Percentiles rank a stretch among this genome's conserved stretches.
Conservation (phyloP, 2,888 invertebrate genomes). For the Phaonia tiefii region DNA sequence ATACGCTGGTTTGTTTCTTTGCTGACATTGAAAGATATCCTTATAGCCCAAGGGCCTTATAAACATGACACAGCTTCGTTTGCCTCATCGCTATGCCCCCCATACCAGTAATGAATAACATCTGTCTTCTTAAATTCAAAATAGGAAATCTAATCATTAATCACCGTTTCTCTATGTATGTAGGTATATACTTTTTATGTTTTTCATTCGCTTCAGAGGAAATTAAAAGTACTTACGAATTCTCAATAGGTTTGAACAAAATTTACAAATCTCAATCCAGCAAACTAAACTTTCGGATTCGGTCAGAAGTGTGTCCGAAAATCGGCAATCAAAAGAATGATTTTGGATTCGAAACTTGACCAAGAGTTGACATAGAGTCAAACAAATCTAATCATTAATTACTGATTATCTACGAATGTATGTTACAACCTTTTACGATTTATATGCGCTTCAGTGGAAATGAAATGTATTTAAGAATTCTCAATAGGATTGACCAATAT, state of each 20-base stretch:
- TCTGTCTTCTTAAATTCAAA: conserved; percentile 6
- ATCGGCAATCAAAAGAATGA: neutral
- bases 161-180: neutral
- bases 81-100: neutral
- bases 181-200: neutral
- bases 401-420: no score
- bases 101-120: neutral
- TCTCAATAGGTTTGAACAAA: neutral
- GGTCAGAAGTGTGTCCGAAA: no score
- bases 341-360: neutral
- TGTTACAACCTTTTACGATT: no score
- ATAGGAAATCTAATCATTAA: conserved; percentile 29
- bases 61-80: neutral
- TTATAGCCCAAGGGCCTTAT: neutral
- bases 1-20: no score
- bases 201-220: no score
- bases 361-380: no score
- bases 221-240: conserved; percentile 1
- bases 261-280: neutral
- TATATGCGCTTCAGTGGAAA: no score
- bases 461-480: no score
- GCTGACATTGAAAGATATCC: neutral
- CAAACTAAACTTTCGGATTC: no score
- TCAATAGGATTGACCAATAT: no score
- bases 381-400: no score